These are phyloP conservation scores for Agrilus mali DNA, from an alignment of 2,888 invertebrate species.

Conservation along the genomic window DNA sequence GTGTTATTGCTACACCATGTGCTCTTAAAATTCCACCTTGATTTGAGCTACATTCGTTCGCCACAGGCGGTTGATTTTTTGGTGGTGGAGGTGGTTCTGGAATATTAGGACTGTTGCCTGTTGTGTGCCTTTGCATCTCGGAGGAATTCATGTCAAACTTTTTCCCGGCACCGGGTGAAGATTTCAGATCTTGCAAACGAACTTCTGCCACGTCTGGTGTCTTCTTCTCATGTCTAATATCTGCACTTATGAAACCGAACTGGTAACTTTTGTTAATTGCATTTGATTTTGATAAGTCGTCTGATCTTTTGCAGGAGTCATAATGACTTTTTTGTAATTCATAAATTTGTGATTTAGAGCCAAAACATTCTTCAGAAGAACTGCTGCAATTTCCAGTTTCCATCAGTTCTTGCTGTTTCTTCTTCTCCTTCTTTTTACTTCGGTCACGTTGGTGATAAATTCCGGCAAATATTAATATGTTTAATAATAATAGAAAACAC, in stretches of 20 bases:
- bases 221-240: conserved; percentile 52
- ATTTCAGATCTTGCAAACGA: conserved; percentile 48
- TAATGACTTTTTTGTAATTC: conserved; percentile 15
- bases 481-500: conserved; percentile 67
- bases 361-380: conserved; percentile 45
- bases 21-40: conserved; percentile 50
- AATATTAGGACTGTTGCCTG: conserved; percentile 31
- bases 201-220: conserved; percentile 47
- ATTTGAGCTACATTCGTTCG: conserved; percentile 22
- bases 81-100: conserved; percentile 53
- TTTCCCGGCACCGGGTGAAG: conserved; percentile 41
- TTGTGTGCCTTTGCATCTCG: conserved; percentile 24
- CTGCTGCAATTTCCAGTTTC: conserved; percentile 59
- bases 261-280: conserved; percentile 44
- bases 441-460: conserved; percentile 74
- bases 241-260: conserved; percentile 42
- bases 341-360: conserved; percentile 33
- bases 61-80: conserved; percentile 37
- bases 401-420: conserved; percentile 63
- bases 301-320: conserved; percentile 28
- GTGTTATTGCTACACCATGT: conserved; percentile 49
- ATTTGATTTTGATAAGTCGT: conserved; percentile 40
- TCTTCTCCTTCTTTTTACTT: conserved; percentile 44
- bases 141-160: conserved; percentile 29
- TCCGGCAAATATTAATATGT: conserved; percentile 78